phyloP scores from a whole-genome alignment of 2,113 vertebrate species.

The Lycaon pictus region DNA sequence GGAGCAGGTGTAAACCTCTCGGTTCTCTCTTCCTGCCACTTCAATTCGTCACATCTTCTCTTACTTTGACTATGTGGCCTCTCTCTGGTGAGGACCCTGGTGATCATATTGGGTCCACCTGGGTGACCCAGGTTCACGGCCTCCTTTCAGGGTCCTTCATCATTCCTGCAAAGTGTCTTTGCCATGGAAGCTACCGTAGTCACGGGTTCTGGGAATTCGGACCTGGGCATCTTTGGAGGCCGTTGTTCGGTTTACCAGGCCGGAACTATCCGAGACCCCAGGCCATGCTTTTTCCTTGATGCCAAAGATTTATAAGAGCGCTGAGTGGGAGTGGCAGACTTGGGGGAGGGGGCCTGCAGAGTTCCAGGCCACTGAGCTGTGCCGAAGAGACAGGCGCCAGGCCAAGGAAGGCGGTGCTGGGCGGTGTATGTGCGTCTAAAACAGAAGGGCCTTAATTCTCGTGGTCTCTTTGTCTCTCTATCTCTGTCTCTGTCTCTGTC shows the following conservation, averaged over 20 bases:
- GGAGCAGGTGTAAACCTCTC: background rate
- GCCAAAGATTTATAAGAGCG: background rate
- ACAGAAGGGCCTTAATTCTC: background rate
- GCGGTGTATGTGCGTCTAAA: background rate
- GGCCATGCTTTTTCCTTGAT: background rate
- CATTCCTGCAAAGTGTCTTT: background rate
- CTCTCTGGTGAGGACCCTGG: background rate
- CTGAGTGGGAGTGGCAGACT: background rate
- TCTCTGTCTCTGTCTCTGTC: background rate
- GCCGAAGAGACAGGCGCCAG: background rate
- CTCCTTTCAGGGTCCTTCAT: background rate
- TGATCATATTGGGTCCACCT: background rate
- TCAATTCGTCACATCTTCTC: background rate
- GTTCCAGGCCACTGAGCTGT: background rate
- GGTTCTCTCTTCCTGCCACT: too few relatives aligned
- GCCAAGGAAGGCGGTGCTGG: background rate
- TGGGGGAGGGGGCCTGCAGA: background rate
- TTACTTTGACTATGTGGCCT: background rate
- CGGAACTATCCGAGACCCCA: background rate
- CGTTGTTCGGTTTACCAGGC: background rate
- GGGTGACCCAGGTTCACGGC: background rate
- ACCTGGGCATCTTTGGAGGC: background rate
- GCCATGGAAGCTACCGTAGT: background rate
- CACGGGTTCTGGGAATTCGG: background rate
- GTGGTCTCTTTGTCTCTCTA: background rate